Evolutionary conservation across 2,888 invertebrate species (phyloP).

Genomic region (Leptopilina syphax): DNA sequence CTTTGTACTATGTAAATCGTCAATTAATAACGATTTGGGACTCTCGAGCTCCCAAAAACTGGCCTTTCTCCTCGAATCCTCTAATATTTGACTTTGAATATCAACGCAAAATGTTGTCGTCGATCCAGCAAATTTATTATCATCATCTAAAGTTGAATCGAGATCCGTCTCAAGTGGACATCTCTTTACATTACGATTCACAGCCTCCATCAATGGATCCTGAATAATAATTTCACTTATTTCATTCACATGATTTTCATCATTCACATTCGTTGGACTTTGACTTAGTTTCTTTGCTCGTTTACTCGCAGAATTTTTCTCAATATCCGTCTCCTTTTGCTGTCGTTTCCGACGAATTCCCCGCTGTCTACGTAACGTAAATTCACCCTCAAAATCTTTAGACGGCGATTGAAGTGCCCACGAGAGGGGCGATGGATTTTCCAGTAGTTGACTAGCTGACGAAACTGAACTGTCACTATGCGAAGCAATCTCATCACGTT

Average conservation of each 20-base stretch:
- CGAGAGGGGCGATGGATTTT: slow-evolving; percentile 73
- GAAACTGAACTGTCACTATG: slow-evolving; percentile 74
- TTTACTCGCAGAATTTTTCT: slow-evolving; percentile 61
- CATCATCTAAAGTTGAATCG: slow-evolving; percentile 66
- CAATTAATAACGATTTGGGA: slow-evolving; percentile 70
- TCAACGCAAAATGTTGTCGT: slow-evolving; percentile 21
- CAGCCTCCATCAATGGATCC: slow-evolving; percentile 65
- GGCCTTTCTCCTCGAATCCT: slow-evolving; percentile 55
- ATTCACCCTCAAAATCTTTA: slow-evolving; percentile 70
- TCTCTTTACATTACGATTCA: slow-evolving; percentile 72
- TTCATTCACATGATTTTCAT: not conserved
- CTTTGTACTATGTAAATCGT: slow-evolving; percentile 70
- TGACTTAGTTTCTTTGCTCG: slow-evolving; percentile 63
- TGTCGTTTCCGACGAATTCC: slow-evolving; percentile 73
- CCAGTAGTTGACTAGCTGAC: slow-evolving; percentile 73
- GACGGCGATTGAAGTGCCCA: slow-evolving; percentile 72
- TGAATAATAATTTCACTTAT: slow-evolving; percentile 41
- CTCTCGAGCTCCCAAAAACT: slow-evolving; percentile 71
- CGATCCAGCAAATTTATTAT: slow-evolving; percentile 39
- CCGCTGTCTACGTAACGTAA: slow-evolving; percentile 71
- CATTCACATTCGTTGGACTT: slow-evolving; percentile 20
- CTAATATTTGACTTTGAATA: slow-evolving; percentile 23
- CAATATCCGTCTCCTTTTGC: slow-evolving; percentile 57
- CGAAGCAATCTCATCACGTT: slow-evolving; percentile 53
- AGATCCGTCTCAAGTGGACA: slow-evolving; percentile 71